Evolutionary conservation across 2,888 invertebrate species (phyloP).

Genomic region (Stenchaetothrips biformis): DNA sequence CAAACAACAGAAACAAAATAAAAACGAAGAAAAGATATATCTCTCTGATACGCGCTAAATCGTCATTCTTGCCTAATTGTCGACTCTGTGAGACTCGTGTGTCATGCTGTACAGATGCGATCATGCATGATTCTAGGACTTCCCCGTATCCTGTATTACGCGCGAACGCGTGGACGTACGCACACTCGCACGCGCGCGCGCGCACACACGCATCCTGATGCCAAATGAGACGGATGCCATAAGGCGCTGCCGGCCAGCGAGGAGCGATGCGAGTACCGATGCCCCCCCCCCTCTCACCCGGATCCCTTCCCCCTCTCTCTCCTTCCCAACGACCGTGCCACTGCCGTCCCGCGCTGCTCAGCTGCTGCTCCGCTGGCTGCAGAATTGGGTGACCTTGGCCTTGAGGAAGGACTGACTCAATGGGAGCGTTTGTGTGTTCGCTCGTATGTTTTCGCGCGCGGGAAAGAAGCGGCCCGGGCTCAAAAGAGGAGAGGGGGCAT

Average conservation of each 20-base stretch:
- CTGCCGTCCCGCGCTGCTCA: not conserved
- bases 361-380: constrained; percentile 11
- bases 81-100: not conserved
- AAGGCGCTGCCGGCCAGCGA: not conserved
- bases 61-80: not conserved
- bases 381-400: constrained; percentile 22
- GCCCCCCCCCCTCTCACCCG: not conserved
- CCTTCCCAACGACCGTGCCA: not conserved
- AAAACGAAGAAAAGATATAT: not conserved
- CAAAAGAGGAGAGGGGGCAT: no score
- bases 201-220: no score
- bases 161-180: no score
- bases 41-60: no score
- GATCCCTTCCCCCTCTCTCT: not conserved
- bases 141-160: no score
- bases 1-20: not conserved
- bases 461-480: not conserved
- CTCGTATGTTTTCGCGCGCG: not conserved
- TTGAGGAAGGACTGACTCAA: constrained; percentile 6
- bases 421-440: constrained; percentile 4
- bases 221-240: no score
- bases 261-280: not conserved
- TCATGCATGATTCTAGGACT: no score
- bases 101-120: no score
- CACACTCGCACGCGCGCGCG: no score